Percentiles rank a stretch among this genome's conserved stretches.
Conservation (phyloP, 2,797 vertebrate species). For the Mastacembelus armatus region DNA sequence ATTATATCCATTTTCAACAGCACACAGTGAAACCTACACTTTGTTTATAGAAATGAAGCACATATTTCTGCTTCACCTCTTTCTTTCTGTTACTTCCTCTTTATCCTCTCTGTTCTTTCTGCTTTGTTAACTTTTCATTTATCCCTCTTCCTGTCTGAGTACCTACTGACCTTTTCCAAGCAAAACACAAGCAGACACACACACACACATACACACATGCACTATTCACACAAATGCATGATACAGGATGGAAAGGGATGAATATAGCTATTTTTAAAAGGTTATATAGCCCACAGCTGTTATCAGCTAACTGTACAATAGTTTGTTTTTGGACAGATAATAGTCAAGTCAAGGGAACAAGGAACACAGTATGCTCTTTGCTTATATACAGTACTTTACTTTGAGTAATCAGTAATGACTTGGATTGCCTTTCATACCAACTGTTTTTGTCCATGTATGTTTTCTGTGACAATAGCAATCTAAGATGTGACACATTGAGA, state of each 20-base stretch:
- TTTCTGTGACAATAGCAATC: too few relatives aligned
- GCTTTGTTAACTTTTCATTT: constrained; percentile 80
- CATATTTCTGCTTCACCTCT: constrained; percentile 32
- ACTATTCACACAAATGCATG: constrained; percentile 24
- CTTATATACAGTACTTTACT: constrained; percentile 4
- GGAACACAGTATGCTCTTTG: neutral
- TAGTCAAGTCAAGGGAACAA: neutral
- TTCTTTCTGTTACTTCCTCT: constrained; percentile 23
- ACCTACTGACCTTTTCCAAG: constrained; percentile 77
- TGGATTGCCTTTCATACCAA: neutral
- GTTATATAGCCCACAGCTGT: constrained; percentile 66
- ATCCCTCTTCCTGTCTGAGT: constrained; percentile 72
- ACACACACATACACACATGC: neutral
- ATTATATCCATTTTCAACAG: constrained; percentile 1
- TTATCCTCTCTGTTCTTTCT: constrained; percentile 47
- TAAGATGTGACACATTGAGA: neutral
- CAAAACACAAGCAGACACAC: constrained; percentile 45
- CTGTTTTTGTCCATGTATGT: neutral
- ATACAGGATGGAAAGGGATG: constrained; percentile 50
- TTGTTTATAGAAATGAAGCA: constrained; percentile 28
- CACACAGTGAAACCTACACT: neutral
- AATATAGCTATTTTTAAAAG: constrained; percentile 74
- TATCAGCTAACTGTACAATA: constrained; percentile 35
- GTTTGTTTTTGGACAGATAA: constrained; percentile 41
- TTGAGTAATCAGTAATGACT: too few relatives aligned